Evolutionary conservation across 2,113 vertebrate genomes (phyloP), one percentile per base, ranked within the genome.

Genomic region (Rhabdornis inornatus): DNA sequence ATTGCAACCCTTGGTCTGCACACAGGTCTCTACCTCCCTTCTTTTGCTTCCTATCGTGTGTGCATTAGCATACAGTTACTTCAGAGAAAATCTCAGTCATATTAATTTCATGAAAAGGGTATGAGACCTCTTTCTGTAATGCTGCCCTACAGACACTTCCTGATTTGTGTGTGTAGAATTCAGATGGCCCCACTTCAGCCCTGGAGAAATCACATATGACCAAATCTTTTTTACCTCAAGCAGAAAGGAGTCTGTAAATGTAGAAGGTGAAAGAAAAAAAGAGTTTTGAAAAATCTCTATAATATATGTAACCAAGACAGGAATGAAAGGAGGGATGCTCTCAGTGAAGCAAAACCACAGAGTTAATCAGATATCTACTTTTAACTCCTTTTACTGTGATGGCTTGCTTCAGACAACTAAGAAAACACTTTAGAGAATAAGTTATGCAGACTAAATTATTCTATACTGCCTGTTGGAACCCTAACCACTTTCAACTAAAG

Each of bases 41-140:
- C 33, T 8, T 75, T 83, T 63, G 5, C 27, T 61, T 24, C 11
- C 15, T 4, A 11, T 39, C 1, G 0, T 14, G 5, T 39, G 7
- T 31, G 4, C 4, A 6, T 61, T 47, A 77, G 22, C 9, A 35
- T 19, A 40, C 4, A 44, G 14, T 14, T 6, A 45, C 35, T 79
- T 65, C 44, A 70, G 35, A 45, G 35, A 82, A 30, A 56, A 24
- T 23, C 10, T 31, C 30, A 30, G 30, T 52, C 9, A 22, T 7
- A 27, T 21, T 83, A 15, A 45, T 71, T 71, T 83, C 5, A 31
- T 35, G 28, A 37, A 61, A 80, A 66, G 23, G 3, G 4, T 61
- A 3, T 19, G 65, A 89, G 8, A 83, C 11, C 15, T 53, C n/a
- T 65, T 87, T 56, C 61, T 24, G 20, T 28, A 66, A 28, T 5